Conservation (phyloP, 2,888 invertebrate genomes). For the Mythimna lalbum region DNA sequence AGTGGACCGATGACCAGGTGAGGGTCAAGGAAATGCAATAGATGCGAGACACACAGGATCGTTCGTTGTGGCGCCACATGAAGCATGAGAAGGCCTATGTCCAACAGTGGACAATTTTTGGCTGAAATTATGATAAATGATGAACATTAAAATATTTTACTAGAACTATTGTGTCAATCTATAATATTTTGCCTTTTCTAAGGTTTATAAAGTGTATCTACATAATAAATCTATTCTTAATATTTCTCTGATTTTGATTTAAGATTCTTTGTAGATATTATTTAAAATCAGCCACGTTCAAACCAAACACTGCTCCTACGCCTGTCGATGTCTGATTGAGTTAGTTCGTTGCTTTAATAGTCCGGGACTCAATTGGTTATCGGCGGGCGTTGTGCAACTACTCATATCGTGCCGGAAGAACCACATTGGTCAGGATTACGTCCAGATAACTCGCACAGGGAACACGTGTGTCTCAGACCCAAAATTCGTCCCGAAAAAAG, state of each 20-base stretch:
- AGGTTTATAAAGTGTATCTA: background rate
- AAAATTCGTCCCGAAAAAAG: constrained; percentile 19
- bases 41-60: too few relatives aligned
- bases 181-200: too few relatives aligned
- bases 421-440: constrained; percentile 83
- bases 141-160: too few relatives aligned
- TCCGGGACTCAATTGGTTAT: constrained; percentile 84
- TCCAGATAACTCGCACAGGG: constrained; percentile 75
- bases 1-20: too few relatives aligned
- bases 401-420: constrained; percentile 83
- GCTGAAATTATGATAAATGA: too few relatives aligned
- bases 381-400: constrained; percentile 82
- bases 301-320: constrained; percentile 17
- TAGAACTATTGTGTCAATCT: too few relatives aligned
- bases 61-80: too few relatives aligned
- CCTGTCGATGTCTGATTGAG: constrained; percentile 85
- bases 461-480: constrained; percentile 50
- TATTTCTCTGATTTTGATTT: background rate
- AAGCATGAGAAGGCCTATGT: too few relatives aligned
- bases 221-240: background rate
- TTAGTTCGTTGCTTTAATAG: constrained; percentile 78
- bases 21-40: too few relatives aligned
- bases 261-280: background rate
- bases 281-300: constrained; percentile 15
- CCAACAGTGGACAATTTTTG: too few relatives aligned